These are phyloP conservation scores for Acyrthosiphon pisum DNA, from an alignment of 1,140 invertebrate genomes.

Conservation along the genomic window DNA sequence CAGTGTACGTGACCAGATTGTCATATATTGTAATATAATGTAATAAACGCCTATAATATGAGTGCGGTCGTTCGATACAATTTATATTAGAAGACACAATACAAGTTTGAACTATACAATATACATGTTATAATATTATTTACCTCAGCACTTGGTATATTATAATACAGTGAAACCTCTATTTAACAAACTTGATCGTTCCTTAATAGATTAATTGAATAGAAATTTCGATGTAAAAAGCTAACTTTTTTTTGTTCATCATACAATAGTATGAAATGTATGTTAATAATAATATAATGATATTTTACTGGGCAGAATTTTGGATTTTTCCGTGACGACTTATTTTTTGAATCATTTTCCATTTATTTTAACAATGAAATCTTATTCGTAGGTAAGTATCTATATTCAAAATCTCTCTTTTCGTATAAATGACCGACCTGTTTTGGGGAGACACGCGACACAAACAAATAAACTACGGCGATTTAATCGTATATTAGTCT, in stretches of 20 bases:
- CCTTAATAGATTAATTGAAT: background rate
- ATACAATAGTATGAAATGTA: too few relatives aligned
- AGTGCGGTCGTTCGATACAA: background rate
- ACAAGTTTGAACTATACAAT: background rate
- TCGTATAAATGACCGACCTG: too few relatives aligned
- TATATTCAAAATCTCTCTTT: too few relatives aligned
- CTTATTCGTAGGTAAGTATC: too few relatives aligned
- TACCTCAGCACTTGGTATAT: background rate
- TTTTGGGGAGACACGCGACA: too few relatives aligned
- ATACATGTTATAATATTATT: too few relatives aligned
- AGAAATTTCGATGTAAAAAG: background rate
- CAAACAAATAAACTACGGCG: too few relatives aligned
- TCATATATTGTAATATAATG: background rate
- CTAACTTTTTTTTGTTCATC: background rate
- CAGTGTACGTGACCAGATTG: background rate
- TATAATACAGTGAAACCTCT: background rate
- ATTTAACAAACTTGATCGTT: background rate
- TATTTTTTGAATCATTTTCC: background rate
- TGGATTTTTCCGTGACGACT: background rate
- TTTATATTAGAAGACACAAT: background rate
- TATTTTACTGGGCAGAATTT: background rate
- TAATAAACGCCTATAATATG: background rate
- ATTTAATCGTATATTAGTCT: too few relatives aligned
- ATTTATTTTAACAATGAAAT: too few relatives aligned
- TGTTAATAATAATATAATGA: background rate